Evolutionary conservation across 2,797 vertebrate genomes (phyloP).

Genomic region (Champsocephalus esox): DNA sequence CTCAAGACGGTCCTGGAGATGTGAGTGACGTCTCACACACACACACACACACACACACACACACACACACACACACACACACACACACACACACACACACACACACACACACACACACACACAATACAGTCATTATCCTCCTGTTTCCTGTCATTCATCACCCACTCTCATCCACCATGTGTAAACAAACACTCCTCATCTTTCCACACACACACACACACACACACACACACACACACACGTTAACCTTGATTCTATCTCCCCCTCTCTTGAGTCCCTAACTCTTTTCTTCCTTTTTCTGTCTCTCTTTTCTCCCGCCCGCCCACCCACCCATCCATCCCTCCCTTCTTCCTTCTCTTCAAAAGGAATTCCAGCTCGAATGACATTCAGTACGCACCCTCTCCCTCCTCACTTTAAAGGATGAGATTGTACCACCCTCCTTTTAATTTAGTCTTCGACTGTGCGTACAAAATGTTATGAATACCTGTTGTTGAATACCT

Average conservation of each 20-base stretch:
- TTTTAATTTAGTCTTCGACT: slow-evolving; percentile 33
- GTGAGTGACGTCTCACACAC: slow-evolving; percentile 81
- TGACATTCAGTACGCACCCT: slow-evolving; percentile 85
- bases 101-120: too few species aligned
- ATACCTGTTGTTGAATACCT: neutral
- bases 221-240: slow-evolving; percentile 12
- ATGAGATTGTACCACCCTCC: slow-evolving; percentile 65
- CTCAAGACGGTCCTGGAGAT: slow-evolving; percentile 98
- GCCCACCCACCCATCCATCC: slow-evolving; percentile 45
- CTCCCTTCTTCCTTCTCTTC: slow-evolving; percentile 63
- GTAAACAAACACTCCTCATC: slow-evolving; percentile 4
- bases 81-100: neutral
- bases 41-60: neutral
- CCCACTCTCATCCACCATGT: slow-evolving; percentile 22
- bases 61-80: neutral
- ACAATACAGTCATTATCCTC: too few species aligned
- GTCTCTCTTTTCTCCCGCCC: slow-evolving; percentile 42
- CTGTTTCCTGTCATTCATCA: neutral
- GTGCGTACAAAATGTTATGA: slow-evolving; percentile 62
- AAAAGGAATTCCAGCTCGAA: slow-evolving; percentile 88
- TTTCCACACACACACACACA: slow-evolving; percentile 16
- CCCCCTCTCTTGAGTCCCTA: slow-evolving; percentile 62
- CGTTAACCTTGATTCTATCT: slow-evolving; percentile 39
- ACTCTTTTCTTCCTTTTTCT: slow-evolving; percentile 58
- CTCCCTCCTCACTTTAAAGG: slow-evolving; percentile 66